Evolutionary conservation across 2,888 invertebrate genomes (phyloP).

Genomic region (Nineta flava): DNA sequence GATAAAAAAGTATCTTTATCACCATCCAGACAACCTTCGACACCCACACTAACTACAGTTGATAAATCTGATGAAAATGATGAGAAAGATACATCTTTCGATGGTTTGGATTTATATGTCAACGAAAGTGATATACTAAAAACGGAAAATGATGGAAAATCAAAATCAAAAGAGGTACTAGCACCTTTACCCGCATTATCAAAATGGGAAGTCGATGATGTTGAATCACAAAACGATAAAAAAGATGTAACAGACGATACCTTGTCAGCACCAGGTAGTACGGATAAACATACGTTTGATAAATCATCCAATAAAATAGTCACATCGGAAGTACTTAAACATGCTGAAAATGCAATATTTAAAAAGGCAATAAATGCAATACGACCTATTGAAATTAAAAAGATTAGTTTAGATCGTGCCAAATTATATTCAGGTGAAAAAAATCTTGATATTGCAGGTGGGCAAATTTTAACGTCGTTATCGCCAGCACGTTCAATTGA

Average conservation of each 20-base stretch:
- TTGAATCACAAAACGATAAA: slow-evolving; percentile 28
- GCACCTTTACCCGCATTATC: slow-evolving; percentile 66
- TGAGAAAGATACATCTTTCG: slow-evolving; percentile 35
- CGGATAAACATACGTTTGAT: slow-evolving; percentile 24
- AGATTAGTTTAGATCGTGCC: slow-evolving; percentile 50
- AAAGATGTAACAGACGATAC: slow-evolving; percentile 24
- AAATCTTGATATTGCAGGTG: slow-evolving; percentile 15
- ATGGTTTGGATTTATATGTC: slow-evolving; percentile 40
- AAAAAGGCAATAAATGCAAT: slow-evolving; percentile 75
- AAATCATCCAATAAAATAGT: slow-evolving; percentile 45
- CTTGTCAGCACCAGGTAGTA: slow-evolving; percentile 11
- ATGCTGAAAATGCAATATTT: slow-evolving; percentile 84
- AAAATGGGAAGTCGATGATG: slow-evolving; percentile 77
- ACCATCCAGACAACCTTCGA: slow-evolving; percentile 10
- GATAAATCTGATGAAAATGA: slow-evolving; percentile 22
- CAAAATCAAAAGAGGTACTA: slow-evolving; percentile 38
- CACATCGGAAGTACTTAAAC: slow-evolving; percentile 74
- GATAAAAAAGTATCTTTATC: slow-evolving; percentile 17
- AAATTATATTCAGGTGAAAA: slow-evolving; percentile 43
- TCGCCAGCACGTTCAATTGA: slow-evolving; percentile 13
- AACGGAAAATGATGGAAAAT: slow-evolving; percentile 27
- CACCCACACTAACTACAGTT: neutral
- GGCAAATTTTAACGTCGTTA: slow-evolving; percentile 10
- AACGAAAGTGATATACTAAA: slow-evolving; percentile 38
- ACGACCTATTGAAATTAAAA: slow-evolving; percentile 59